These are phyloP conservation scores for Tiphia femorata DNA, from an alignment of 2,888 invertebrate genomes.

Conservation along the genomic window DNA sequence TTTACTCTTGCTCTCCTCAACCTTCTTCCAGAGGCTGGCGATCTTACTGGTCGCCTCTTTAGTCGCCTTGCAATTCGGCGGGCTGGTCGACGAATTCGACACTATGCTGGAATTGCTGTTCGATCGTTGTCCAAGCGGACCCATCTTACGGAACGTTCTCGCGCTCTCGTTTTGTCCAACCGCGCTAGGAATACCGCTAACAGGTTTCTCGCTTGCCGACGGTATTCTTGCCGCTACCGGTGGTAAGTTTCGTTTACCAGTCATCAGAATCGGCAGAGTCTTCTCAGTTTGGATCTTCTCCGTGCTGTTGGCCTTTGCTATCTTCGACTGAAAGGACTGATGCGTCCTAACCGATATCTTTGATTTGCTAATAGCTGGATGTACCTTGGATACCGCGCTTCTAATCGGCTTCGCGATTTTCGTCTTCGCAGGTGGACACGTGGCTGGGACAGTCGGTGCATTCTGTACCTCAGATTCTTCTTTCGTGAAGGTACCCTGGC, in stretches of 20 bases:
- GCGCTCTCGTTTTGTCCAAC: constrained; percentile 42
- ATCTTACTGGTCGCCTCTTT: constrained; percentile 84
- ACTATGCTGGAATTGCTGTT: constrained; percentile 75
- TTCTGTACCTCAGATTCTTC: constrained; percentile 75
- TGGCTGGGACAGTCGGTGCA: constrained; percentile 56
- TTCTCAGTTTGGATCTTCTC: constrained; percentile 50
- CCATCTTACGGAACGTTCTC: constrained; percentile 37
- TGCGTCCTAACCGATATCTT: constrained; percentile 47
- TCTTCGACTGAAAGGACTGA: constrained; percentile 45
- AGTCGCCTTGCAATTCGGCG: constrained; percentile 60
- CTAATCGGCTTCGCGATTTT: constrained; percentile 58
- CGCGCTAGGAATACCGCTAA: constrained; percentile 29
- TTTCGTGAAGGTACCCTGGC: constrained; percentile 94
- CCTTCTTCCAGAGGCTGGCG: constrained; percentile 84
- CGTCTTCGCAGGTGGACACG: constrained; percentile 54
- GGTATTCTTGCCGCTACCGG: constrained; percentile 14
- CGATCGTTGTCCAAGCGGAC: constrained; percentile 63
- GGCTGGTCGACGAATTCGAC: constrained; percentile 45
- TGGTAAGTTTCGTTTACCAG: constrained; percentile 15
- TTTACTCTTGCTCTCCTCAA: constrained; percentile 77
- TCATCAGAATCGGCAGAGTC: constrained; percentile 32
- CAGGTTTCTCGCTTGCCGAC: not conserved
- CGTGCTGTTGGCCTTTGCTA: constrained; percentile 41
- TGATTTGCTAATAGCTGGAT: constrained; percentile 41
- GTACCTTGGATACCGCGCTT: constrained; percentile 49